Percentiles rank a stretch among this genome's conserved stretches.
These are phyloP conservation scores for Drosophila cardini DNA, from an alignment of 1,140 invertebrate genomes.

Conservation along the genomic window DNA sequence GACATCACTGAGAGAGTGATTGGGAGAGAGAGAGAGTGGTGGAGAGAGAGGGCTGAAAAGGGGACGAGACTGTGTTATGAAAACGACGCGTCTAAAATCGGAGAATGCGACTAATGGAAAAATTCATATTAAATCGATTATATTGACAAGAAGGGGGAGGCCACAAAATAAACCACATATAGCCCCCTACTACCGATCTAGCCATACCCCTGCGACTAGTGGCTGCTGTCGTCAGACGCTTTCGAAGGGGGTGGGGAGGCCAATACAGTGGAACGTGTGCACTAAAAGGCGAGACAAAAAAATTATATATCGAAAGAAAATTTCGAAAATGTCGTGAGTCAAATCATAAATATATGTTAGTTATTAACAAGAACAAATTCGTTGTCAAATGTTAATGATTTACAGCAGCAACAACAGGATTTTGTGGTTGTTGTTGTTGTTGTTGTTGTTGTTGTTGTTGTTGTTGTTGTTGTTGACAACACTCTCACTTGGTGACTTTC, in stretches of 20 bases:
- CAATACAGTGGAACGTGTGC: conserved; percentile 39
- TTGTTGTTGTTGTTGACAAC: conserved; percentile 42
- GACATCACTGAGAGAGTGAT: background rate
- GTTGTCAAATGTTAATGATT: conserved; percentile 50
- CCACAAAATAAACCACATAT: conserved; percentile 1
- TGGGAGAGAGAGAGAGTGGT: background rate
- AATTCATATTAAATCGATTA: conserved; percentile 82
- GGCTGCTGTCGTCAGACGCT: conserved; percentile 31
- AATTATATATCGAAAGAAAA: background rate
- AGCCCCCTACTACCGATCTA: background rate
- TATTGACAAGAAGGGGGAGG: conserved; percentile 66
- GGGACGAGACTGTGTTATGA: conserved; percentile 21
- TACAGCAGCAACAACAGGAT: conserved; percentile 3
- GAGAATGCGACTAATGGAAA: conserved; percentile 80
- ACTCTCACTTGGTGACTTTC: conserved; percentile 38
- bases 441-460: conserved; percentile 5
- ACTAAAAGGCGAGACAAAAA: conserved; percentile 8
- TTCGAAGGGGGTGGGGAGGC: conserved; percentile 14
- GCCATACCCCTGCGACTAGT: background rate
- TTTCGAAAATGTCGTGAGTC: background rate
- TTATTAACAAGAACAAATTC: conserved; percentile 56
- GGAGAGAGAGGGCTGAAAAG: background rate
- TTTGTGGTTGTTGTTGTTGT: background rate
- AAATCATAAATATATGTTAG: conserved; percentile 70
- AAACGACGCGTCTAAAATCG: conserved; percentile 64